These are phyloP conservation scores for Colaptes auratus DNA, from an alignment of 2,113 vertebrate genomes.

Conservation along the genomic window DNA sequence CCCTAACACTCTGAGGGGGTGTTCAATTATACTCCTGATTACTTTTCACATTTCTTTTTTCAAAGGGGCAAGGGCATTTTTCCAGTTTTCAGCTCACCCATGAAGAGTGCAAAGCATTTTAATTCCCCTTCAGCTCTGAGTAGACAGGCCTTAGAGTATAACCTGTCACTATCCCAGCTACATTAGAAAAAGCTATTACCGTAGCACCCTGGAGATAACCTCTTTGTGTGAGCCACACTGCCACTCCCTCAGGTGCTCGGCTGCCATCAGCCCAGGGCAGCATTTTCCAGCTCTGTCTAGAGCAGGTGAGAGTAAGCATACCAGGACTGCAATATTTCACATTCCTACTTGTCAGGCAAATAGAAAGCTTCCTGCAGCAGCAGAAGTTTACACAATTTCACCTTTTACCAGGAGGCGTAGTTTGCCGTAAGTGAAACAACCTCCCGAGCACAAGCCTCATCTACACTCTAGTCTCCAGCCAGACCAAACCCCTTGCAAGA, in stretches of 20 bases:
- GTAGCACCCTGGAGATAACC: background rate
- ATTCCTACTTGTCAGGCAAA: background rate
- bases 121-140: background rate
- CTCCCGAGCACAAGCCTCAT: background rate
- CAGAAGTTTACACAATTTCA: background rate
- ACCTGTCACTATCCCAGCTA: background rate
- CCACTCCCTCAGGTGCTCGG: slow-evolving; percentile 32
- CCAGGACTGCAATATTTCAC: background rate
- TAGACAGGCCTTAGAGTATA: background rate
- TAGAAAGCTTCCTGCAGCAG: background rate
- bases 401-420: background rate
- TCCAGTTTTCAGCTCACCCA: slow-evolving; percentile 4
- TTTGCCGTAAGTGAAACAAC: background rate
- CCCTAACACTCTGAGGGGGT: slow-evolving; percentile 51
- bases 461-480: background rate
- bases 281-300: background rate
- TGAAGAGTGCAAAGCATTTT: background rate
- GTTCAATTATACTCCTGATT: slow-evolving; percentile 57
- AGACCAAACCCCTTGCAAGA: background rate
- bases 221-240: background rate
- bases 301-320: background rate
- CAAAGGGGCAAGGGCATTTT: background rate
- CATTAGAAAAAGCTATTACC: slow-evolving; percentile 24
- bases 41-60: slow-evolving; percentile 33
- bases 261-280: background rate